Base-by-base conservation (phyloP, 2,113 vertebrate species). In the Nothocercus julius region DNA sequence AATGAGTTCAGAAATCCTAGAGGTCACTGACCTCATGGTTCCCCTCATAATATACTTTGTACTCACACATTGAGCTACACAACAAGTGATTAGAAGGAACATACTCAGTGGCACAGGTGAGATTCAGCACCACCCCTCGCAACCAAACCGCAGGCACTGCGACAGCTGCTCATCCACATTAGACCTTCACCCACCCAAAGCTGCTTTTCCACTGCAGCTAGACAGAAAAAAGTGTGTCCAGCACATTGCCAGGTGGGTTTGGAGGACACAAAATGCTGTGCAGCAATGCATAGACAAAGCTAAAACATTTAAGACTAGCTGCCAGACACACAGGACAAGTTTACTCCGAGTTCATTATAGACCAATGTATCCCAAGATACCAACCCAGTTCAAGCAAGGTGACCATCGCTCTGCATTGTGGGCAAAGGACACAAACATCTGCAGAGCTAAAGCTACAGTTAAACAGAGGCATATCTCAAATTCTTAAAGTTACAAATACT, bases 101-200 rank as follows among this genome's bases (percentile, higher is more conserved):
- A 24, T 5, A 8, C 24, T 4, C 1, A 0, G n/a, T 45, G 7
- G 7, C 21, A 74, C 8, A 0, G 5, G 42, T 2, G 51, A 77
- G 90, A n/a, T 25, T 15, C 79, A 47, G 66, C 85, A 47, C 40
- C 47, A 21, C 56, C 51, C 47, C 91, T 51, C 13, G 3, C 12
- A 5, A 44, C n/a, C 63, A 27, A 42, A 51, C 1, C 4, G 11
- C 9, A 8, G 42, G 24, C 42, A 47, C 75, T 66, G 87, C 62
- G 80, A 44, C 63, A 73, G 51, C 58, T 69, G 45, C 64, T 85
- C 77, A 70, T 38, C 83, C 21, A 18, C 58, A 6, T 1, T 6
- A 70, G 24, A 2, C 4, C 5, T 27, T 28, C 80, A 88, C 89
- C 58, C 83, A 42, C 34, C 74, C 51, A 54, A 53, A 28, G 21